These are phyloP conservation scores for Eubucco bourcierii DNA, from an alignment of 2,113 vertebrate species.

Conservation along the genomic window DNA sequence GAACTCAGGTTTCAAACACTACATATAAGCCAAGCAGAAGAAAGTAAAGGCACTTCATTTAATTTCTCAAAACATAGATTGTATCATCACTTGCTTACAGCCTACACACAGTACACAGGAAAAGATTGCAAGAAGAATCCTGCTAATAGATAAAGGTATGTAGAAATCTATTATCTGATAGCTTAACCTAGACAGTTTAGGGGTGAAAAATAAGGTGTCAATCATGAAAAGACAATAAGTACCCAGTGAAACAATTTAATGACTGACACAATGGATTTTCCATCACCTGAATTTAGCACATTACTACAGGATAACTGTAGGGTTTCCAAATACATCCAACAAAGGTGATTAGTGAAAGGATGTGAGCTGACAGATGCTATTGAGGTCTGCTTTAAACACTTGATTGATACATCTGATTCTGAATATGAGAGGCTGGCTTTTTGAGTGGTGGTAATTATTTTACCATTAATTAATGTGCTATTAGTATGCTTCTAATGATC, in stretches of 20 bases:
- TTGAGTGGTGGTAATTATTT: not conserved
- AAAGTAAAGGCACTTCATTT: not conserved
- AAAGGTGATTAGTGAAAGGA: not conserved
- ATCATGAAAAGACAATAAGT: not conserved
- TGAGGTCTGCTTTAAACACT: not conserved
- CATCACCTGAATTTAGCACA: conserved; percentile 4
- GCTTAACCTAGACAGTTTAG: not conserved
- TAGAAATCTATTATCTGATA: not conserved
- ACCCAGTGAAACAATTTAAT: not conserved
- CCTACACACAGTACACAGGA: not conserved
- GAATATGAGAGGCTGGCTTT: not conserved
- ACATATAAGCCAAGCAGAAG: not conserved
- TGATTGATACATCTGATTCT: not conserved
- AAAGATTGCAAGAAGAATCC: not conserved
- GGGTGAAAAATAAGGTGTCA: not conserved
- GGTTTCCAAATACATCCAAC: not conserved
- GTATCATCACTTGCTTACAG: not conserved
- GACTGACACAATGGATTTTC: conserved; percentile 28
- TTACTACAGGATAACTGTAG: not conserved
- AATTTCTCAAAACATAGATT: not conserved
- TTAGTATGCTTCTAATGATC: not conserved
- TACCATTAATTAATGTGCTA: not conserved
- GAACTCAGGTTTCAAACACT: not conserved
- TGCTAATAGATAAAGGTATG: not conserved
- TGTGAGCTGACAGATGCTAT: not conserved